Base-by-base conservation (phyloP, 1,140 invertebrate genomes). In the Sesamia nonagrioides region DNA sequence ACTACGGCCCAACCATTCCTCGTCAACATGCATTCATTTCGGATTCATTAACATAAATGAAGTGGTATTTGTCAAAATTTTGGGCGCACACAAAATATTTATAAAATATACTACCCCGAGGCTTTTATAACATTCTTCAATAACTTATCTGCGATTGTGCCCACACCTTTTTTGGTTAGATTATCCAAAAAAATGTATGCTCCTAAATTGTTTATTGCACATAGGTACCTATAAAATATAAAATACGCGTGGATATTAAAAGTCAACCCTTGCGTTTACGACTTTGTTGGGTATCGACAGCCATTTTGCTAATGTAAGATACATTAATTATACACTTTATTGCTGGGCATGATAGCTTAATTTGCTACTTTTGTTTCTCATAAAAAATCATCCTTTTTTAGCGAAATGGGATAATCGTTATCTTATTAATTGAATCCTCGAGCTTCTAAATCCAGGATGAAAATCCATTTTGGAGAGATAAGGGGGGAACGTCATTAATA, bases 11-110 rank as follows among this genome's bases (percentile, higher is more conserved):
- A 66, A 69, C 85, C 86, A 90, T 88, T 82, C 78, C 78, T 86
- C 86, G 76, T 86, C 82, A 72, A 79, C 78, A 77, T 87, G 89
- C 88, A 91, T 91, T 89, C 85, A 91, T 93, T 91, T 88, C 72
- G 86, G 84, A 88, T 91, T 94, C 89, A 92, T 94, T 93, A 92
- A 89, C 90, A 86, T 90, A 93, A 93, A 94, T 94, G 93, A 94
- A 94, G 90, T 91, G 86, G 91, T 93, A 94, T 93, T 92, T 92
- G 92, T 93, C 92, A 93, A 89, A 91, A 90, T 87, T 88, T 89
- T 81, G 80, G 86, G 84, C 78, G 81, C 74, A 85, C 82, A 91
- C 86, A 91, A 92, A 94, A 92, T 92, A 93, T 93, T 92, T 91
- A 89, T 91, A 91, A 86, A 91, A 81, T 60, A 48, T 63, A 76